phyloP scores from a whole-genome alignment of 2,888 invertebrate species.

The Cataglyphis altisquamis region DNA sequence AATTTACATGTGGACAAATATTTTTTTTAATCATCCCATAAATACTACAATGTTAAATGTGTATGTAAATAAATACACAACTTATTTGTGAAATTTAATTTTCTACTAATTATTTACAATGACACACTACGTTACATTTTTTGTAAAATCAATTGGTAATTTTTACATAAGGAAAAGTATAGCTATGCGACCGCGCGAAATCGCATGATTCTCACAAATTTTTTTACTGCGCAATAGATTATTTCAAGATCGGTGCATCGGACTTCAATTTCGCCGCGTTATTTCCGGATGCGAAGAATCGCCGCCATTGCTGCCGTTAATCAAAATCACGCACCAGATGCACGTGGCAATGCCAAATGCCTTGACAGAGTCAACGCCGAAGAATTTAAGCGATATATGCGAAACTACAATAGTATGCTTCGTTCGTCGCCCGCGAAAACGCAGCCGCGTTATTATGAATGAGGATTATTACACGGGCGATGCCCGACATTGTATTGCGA shows the following conservation, averaged over 20 bases:
- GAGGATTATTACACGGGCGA: constrained; percentile 38
- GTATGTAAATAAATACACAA: not conserved
- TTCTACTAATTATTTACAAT: not conserved
- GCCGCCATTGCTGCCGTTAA: constrained; percentile 10
- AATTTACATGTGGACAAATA: not conserved
- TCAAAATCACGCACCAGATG: constrained; percentile 48
- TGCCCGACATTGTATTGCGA: not conserved
- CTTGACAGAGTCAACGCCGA: constrained; percentile 24
- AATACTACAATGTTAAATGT: not conserved
- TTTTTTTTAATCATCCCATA: not conserved
- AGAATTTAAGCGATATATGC: constrained; percentile 34
- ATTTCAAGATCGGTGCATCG: constrained; percentile 36
- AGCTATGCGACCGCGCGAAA: not conserved
- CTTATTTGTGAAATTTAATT: not conserved
- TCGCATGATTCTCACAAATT: constrained; percentile 1
- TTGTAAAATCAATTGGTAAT: not conserved
- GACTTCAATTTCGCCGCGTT: constrained; percentile 15
- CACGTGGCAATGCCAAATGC: constrained; percentile 28
- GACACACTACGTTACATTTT: not conserved
- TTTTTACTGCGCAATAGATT: constrained; percentile 37
- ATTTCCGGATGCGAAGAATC: constrained; percentile 41
- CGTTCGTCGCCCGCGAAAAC: constrained; percentile 4
- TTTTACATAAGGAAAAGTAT: not conserved
- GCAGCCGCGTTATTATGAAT: constrained; percentile 37
- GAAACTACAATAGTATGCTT: constrained; percentile 26